A percentile compares a stretch with the other conserved stretches of the same genome.
Conservation (phyloP, 1,140 invertebrate genomes). For the Bombus sylvicola region DNA sequence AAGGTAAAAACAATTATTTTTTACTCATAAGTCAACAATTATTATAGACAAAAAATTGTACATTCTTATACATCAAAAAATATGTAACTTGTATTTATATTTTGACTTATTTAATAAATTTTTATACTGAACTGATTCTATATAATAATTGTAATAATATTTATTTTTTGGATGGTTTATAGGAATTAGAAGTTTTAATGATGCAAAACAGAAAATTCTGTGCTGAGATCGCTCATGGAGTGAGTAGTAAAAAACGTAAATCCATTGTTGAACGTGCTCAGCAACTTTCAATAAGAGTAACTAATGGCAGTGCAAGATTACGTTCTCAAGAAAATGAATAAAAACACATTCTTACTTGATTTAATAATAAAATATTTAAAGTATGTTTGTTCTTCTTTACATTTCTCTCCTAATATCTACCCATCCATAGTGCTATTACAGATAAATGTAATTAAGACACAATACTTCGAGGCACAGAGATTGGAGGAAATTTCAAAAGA, state of each 20-base stretch:
- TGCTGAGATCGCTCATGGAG: constrained; percentile 98
- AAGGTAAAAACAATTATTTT: constrained; percentile 85
- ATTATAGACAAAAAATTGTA: neutral
- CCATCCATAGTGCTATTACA: neutral
- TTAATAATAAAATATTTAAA: constrained; percentile 67
- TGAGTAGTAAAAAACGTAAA: constrained; percentile 98
- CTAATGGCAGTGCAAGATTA: constrained; percentile 97
- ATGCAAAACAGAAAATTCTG: constrained; percentile 99
- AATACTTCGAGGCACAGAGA: too few relatives aligned
- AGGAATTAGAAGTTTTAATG: constrained; percentile 99
- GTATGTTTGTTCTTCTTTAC: constrained; percentile 13
- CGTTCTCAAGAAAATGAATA: constrained; percentile 99
- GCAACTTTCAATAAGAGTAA: constrained; percentile 97
- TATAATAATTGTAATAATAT: neutral
- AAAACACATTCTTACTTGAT: constrained; percentile 75
- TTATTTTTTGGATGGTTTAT: constrained; percentile 70
- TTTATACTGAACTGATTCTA: neutral
- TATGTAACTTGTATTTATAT: neutral
- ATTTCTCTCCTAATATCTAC: neutral
- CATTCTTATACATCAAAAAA: neutral
- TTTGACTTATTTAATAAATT: neutral
- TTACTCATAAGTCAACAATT: neutral
- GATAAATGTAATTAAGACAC: neutral
- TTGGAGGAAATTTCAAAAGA: too few relatives aligned
- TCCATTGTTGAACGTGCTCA: constrained; percentile 97